Percentiles rank a stretch among this genome's conserved stretches.
Evolutionary conservation across 30 jellyfish, hydroid and myxozoan genomes (phyloP).

Genomic region (Cassiopea andromeda): DNA sequence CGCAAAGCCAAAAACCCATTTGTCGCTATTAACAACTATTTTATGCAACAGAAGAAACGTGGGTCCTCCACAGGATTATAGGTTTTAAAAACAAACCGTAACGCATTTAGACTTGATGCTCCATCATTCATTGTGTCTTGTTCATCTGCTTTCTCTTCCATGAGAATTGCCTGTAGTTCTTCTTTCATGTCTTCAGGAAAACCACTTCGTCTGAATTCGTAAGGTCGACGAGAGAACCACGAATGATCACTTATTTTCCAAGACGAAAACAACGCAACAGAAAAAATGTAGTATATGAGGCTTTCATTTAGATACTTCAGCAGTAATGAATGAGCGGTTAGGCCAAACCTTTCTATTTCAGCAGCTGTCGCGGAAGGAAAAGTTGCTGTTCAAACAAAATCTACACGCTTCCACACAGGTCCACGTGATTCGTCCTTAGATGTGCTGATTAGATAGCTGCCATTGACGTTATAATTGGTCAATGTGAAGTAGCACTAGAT

Average conservation of each 20-base stretch:
- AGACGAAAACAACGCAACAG: not conserved
- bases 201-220: not conserved
- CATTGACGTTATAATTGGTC: not conserved
- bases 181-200: not conserved
- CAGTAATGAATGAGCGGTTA: not conserved
- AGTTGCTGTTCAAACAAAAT: not conserved
- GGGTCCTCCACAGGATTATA: not conserved
- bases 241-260: no score
- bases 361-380: not conserved
- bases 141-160: not conserved
- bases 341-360: not conserved
- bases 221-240: no score
- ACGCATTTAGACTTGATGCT: not conserved
- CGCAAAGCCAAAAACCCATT: no score
- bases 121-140: not conserved
- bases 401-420: not conserved
- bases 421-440: not conserved
- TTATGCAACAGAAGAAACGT: no score
- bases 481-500: not conserved
- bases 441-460: not conserved
- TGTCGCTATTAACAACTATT: no score
- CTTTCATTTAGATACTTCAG: not conserved
- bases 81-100: not conserved
- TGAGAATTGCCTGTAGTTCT: not conserved
- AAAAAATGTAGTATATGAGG: not conserved